Conservation (phyloP, 2,797 vertebrate genomes). For the Sternarchorhynchus goeldii region DNA sequence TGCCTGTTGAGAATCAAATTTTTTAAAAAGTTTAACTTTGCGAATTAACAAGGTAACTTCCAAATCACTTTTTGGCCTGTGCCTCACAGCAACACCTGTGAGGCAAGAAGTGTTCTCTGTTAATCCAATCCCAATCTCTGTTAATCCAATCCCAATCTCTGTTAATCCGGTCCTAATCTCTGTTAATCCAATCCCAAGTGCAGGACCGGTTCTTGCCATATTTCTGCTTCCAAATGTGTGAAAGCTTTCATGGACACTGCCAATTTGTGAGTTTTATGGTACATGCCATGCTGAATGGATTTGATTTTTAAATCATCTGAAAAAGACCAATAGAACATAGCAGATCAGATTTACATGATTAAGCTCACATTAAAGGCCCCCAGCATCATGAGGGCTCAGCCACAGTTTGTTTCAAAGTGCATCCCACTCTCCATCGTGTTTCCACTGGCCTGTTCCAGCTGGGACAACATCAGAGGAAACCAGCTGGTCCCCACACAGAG, state of each 20-base stretch:
- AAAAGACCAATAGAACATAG: neutral
- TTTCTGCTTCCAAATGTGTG: neutral
- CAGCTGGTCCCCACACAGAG: too few species aligned
- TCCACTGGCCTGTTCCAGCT: too few species aligned
- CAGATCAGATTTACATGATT: neutral
- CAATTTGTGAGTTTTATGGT: neutral
- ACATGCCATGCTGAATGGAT: neutral
- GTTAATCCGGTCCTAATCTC: neutral
- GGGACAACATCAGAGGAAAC: too few species aligned
- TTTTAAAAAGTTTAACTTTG: neutral
- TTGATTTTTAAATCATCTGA: neutral
- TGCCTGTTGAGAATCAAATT: neutral
- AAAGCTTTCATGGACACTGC: slow-evolving; percentile 10
- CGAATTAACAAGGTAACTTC: neutral
- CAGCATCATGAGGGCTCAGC: neutral
- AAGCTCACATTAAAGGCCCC: slow-evolving; percentile 1
- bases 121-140: neutral
- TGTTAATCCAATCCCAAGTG: neutral
- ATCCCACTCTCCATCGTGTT: too few species aligned
- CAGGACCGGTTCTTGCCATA: neutral
- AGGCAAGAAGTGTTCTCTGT: neutral
- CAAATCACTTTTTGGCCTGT: neutral
- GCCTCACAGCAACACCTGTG: too few species aligned
- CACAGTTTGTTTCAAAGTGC: neutral
- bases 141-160: neutral